A percentile compares a stretch with the other conserved stretches of the same genome.
Conservation (phyloP, 1,140 invertebrate genomes). For the Penaeus vannamei region DNA sequence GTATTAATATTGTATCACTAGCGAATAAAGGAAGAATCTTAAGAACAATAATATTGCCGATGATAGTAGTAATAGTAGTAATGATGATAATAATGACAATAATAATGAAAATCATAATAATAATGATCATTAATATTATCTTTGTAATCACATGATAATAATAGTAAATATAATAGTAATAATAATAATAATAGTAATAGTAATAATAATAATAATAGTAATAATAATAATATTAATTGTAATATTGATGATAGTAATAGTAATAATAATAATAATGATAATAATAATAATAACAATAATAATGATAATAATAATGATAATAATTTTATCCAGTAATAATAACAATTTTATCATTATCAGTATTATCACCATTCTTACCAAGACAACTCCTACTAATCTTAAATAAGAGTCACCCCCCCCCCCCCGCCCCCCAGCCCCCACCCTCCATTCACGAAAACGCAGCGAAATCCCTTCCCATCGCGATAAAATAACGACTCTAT, state of each 20-base stretch:
- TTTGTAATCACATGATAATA: neutral
- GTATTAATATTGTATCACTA: too few relatives aligned
- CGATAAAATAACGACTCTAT: too few relatives aligned
- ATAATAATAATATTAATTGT: slow-evolving; percentile 8
- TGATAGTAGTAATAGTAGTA: neutral
- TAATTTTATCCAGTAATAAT: neutral
- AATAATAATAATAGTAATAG: neutral
- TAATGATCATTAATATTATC: too few relatives aligned
- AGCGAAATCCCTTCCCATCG: too few relatives aligned
- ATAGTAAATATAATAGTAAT: slow-evolving; percentile 1
- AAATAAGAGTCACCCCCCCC: neutral
- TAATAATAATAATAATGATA: slow-evolving; percentile 25
- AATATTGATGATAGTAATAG: too few relatives aligned
- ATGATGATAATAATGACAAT: slow-evolving; percentile 7
- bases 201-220: neutral
- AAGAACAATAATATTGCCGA: too few relatives aligned
- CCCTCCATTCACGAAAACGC: too few relatives aligned
- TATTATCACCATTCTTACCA: neutral
- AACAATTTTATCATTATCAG: neutral
- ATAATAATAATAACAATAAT: neutral
- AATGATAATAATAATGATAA: neutral
- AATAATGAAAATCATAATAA: neutral
- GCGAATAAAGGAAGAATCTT: too few relatives aligned
- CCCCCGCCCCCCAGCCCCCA: too few relatives aligned
- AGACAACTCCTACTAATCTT: neutral